Evolutionary conservation across 2,113 vertebrate genomes (phyloP).

Genomic region (Crotophaga sulcirostris): DNA sequence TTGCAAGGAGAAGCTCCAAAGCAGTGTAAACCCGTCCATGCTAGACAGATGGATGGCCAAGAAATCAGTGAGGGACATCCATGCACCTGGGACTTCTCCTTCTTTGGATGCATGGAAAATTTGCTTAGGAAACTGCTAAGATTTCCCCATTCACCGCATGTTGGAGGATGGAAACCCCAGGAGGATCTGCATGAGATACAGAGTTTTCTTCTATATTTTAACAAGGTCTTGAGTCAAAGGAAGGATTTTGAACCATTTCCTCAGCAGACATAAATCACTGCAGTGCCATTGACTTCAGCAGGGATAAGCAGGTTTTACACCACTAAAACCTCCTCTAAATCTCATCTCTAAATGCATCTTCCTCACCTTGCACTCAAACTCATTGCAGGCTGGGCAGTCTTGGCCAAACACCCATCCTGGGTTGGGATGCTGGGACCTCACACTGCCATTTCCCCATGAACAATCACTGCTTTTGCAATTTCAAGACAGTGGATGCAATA

Average conservation of each 20-base stretch:
- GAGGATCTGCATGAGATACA: neutral
- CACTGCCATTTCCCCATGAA: rapidly evolving
- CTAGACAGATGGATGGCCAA: neutral
- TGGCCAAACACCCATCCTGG: rapidly evolving
- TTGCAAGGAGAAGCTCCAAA: neutral
- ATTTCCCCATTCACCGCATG: neutral
- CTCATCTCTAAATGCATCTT: neutral
- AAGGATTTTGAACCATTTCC: neutral
- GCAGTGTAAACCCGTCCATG: rapidly evolving
- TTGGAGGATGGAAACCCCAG: neutral
- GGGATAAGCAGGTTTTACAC: neutral
- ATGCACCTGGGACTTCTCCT: neutral
- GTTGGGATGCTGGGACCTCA: neutral
- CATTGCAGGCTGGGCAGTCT: neutral
- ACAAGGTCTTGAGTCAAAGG: neutral
- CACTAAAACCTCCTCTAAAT: neutral
- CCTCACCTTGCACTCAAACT: neutral
- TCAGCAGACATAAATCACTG: neutral
- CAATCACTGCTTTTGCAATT: neutral
- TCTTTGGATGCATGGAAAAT: neutral
- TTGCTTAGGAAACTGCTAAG: neutral
- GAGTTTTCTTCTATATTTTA: neutral
- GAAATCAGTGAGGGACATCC: neutral
- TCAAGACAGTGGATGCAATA: neutral
- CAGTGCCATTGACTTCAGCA: neutral